These are phyloP conservation scores for Nasonia vitripennis DNA, from an alignment of 1,140 invertebrate genomes.

Conservation along the genomic window DNA sequence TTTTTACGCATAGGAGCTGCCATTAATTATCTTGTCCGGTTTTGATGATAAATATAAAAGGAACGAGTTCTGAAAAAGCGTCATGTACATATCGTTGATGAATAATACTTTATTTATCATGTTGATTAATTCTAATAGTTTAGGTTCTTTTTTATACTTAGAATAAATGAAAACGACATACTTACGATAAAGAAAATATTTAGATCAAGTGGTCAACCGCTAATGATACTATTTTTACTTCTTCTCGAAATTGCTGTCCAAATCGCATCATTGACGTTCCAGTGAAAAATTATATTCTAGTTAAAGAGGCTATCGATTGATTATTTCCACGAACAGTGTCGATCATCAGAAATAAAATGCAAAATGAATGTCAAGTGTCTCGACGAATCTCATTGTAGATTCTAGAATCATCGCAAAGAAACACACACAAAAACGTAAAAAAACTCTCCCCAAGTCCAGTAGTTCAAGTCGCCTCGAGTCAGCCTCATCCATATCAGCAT, in stretches of 20 bases:
- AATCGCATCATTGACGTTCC: not conserved
- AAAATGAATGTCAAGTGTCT: too few relatives aligned
- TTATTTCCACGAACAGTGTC: too few relatives aligned
- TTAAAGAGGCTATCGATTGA: too few relatives aligned
- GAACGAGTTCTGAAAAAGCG: too few relatives aligned
- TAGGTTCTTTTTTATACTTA: too few relatives aligned
- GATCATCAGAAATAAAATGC: too few relatives aligned
- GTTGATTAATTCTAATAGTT: too few relatives aligned
- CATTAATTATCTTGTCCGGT: not conserved
- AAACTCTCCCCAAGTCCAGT: not conserved
- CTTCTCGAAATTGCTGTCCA: not conserved
- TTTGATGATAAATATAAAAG: not conserved
- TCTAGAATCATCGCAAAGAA: too few relatives aligned
- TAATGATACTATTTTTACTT: not conserved
- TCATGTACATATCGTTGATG: too few relatives aligned
- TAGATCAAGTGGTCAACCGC: not conserved
- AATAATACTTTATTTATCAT: too few relatives aligned
- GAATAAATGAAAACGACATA: not conserved
- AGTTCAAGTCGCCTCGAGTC: not conserved
- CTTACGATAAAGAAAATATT: not conserved
- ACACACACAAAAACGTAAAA: not conserved
- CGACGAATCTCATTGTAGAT: too few relatives aligned
- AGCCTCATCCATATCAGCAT: not conserved
- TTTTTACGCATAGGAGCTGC: not conserved
- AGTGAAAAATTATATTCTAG: too few relatives aligned